Evolutionary conservation across 1,140 invertebrate species (phyloP), one percentile per base, ranked within the genome.

Genomic region (Nasonia vitripennis): DNA sequence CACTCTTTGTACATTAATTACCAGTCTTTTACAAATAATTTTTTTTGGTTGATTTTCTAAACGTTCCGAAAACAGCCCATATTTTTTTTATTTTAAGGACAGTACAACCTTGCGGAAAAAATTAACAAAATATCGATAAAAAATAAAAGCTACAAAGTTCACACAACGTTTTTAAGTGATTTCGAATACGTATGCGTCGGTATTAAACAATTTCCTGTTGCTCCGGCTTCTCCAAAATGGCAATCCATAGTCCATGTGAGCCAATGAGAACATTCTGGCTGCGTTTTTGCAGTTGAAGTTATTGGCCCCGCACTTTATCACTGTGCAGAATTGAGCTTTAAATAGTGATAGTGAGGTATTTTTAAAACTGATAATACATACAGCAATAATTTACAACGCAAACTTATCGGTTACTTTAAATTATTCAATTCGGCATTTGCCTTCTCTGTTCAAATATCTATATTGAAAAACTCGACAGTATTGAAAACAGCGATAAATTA

Each of bases 141-240:
- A 62, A 62, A 6, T n/a, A 20, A 62, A 62, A 4, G 14, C 51
- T 55, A 62, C 55, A 62, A n/a, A 5, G 55, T 62, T 62, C 6
- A n/a, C 17, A n/a, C 68, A 27, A 37, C 5, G 10, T 77, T 51
- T 2, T 71, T 71, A 70, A 75, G 48, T 81, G 67, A 81, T 81
- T 31, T 77, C 27, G 27, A 75, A 41, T 41, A 37, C 31, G 48
- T 23, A 62, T 23, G 62, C 45, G 17, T 48, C 27, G 11, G 6
- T 5, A 23, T 34, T 34, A n/a, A 71, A 20, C 23, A 74, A 37
- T 79, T 79, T 78, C 71, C 77, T 79, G 62, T 68, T 84, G 11
- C 23, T 73, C 37, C 31, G n/a, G 11, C 41, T 55, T n/a, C 68
- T 73, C 45, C 62, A 34, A 48, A 68, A 12, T 6, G 62, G 20